phyloP scores from a whole-genome alignment of 2,888 invertebrate species.

The Unio pictorum region DNA sequence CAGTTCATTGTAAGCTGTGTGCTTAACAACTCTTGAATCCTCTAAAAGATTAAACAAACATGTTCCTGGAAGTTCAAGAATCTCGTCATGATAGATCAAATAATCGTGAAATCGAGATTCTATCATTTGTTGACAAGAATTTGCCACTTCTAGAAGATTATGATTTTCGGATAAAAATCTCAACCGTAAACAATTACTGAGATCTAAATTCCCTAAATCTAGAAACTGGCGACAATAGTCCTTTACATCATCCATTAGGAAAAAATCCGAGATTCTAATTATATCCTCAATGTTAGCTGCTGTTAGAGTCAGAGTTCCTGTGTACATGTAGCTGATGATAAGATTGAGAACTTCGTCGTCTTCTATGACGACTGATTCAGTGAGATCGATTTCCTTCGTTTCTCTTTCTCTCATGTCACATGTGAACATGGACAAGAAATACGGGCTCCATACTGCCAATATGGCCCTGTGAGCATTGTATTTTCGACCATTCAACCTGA shows the following conservation, averaged over 20 bases:
- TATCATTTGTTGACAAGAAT: conserved; percentile 59
- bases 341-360: conserved; percentile 58
- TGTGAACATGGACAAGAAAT: conserved; percentile 69
- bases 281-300: conserved; percentile 63
- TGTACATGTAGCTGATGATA: conserved; percentile 66
- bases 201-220: conserved; percentile 65
- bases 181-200: conserved; percentile 61
- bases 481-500: conserved; percentile 55
- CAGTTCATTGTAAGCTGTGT: conserved; percentile 58
- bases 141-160: conserved; percentile 60
- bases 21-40: conserved; percentile 59
- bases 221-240: conserved; percentile 66
- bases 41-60: conserved; percentile 58
- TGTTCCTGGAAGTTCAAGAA: conserved; percentile 59
- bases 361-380: conserved; percentile 62
- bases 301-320: conserved; percentile 60
- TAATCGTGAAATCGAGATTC: conserved; percentile 67
- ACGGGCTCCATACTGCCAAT: conserved; percentile 66
- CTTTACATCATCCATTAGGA: conserved; percentile 66
- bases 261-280: conserved; percentile 64
- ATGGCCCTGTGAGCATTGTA: conserved; percentile 63
- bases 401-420: conserved; percentile 65
- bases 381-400: conserved; percentile 59
- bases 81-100: conserved; percentile 62
- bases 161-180: conserved; percentile 63